Percentiles rank a stretch among this genome's conserved stretches.
Conservation (phyloP, 1,140 invertebrate species). For the Bombus pyrosoma region DNA sequence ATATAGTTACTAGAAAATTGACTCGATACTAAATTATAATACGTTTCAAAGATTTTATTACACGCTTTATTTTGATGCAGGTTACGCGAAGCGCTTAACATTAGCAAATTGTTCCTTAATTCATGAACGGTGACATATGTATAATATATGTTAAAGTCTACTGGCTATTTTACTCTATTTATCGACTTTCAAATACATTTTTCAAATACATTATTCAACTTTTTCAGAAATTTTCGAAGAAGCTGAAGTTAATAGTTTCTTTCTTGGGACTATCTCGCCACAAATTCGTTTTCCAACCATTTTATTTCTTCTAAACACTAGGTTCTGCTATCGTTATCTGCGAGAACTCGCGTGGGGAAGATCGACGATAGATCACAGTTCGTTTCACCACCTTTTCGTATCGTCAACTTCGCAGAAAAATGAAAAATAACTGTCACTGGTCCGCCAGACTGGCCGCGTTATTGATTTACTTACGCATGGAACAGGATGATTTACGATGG, state of each 20-base stretch:
- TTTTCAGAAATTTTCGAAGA: neutral
- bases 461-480: neutral
- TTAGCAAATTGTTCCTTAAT: too few species aligned
- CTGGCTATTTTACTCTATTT: neutral
- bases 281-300: too few species aligned
- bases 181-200: neutral
- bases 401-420: neutral
- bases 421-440: neutral
- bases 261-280: too few species aligned
- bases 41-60: neutral
- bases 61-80: too few species aligned
- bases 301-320: neutral
- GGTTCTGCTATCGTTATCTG: neutral
- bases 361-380: neutral
- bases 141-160: neutral
- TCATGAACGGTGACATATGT: too few species aligned
- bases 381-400: neutral
- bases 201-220: neutral
- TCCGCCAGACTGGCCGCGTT: neutral
- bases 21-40: neutral
- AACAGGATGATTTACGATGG: constrained; percentile 41
- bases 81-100: too few species aligned
- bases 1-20: too few species aligned
- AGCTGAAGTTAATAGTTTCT: neutral
- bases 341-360: neutral